phyloP scores from a whole-genome alignment of 2,113 vertebrate species.

The Myotis lucifugus region DNA sequence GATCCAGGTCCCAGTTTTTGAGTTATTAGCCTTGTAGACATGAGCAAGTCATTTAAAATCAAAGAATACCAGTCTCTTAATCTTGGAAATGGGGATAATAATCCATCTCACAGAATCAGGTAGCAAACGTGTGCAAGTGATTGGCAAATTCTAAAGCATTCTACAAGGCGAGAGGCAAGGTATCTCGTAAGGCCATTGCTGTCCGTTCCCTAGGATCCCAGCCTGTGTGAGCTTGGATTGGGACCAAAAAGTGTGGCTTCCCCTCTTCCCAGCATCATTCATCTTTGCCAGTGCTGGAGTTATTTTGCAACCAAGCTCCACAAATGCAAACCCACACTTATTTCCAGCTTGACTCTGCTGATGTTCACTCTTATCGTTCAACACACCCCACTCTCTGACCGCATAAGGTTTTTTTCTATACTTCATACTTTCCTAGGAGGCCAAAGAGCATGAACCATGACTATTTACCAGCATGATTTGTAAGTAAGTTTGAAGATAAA shows the following conservation, averaged over 20 bases:
- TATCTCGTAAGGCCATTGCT: neutral
- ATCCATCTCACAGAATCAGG: neutral
- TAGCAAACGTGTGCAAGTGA: neutral
- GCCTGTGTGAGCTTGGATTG: neutral
- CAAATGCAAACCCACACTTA: slow-evolving; percentile 2
- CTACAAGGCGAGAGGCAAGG: neutral
- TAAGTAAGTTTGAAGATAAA: slow-evolving; percentile 58
- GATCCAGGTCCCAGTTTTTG: neutral
- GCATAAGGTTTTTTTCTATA: neutral
- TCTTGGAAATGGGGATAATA: neutral
- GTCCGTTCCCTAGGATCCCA: neutral
- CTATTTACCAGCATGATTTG: slow-evolving; percentile 45
- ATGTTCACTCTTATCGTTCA: slow-evolving; percentile 14
- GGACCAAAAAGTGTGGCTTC: neutral
- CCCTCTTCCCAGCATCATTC: neutral
- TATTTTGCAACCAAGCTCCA: slow-evolving; percentile 28
- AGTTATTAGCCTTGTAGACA: neutral
- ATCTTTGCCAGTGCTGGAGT: slow-evolving; percentile 4
- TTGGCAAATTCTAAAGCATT: neutral
- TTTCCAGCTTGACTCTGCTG: slow-evolving; percentile 39
- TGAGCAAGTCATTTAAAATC: neutral
- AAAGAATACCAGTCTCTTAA: neutral
- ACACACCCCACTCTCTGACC: neutral
- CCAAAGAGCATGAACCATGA: slow-evolving; percentile 4
- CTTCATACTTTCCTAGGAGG: slow-evolving; percentile 48